Evolutionary conservation across 2,888 invertebrate species (phyloP), one percentile per base, ranked within the genome.

Genomic region (Chrysomela aeneicollis): DNA sequence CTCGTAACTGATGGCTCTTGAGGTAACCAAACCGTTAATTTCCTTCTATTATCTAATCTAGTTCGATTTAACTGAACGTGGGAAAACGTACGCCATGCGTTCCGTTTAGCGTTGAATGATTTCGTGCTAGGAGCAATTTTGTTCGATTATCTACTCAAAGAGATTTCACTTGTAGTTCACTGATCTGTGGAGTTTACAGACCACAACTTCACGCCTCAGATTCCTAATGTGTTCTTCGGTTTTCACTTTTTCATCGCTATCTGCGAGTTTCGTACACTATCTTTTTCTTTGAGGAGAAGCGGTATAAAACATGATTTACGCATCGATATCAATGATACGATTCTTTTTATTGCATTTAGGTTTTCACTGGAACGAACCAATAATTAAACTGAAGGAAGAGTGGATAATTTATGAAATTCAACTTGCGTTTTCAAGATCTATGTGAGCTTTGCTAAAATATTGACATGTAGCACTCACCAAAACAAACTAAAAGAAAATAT

Each of bases 401-500:
- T n/a, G n/a, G n/a, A n/a, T n/a, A n/a, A n/a, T n/a, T n/a, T n/a
- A n/a, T n/a, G n/a, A n/a, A n/a, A n/a, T n/a, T n/a, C n/a, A n/a
- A n/a, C n/a, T n/a, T n/a, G n/a, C n/a, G n/a, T n/a, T n/a, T n/a
- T n/a, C n/a, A n/a, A n/a, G n/a, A n/a, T n/a, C n/a, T n/a, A n/a
- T n/a, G n/a, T n/a, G n/a, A n/a, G n/a, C n/a, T n/a, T n/a, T n/a
- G n/a, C n/a, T n/a, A n/a, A n/a, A n/a, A n/a, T n/a, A n/a, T n/a
- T n/a, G n/a, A n/a, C n/a, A n/a, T n/a, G n/a, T n/a, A n/a, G n/a
- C n/a, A 57, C 57, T 57, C 57, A 57, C 57, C 57, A 26, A 46
- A 18, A 57, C 15, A 26, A 57, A 46, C 26, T 19, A 35, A 32
- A 46, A 22, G 19, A 46, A 57, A 57, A 18, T 57, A 57, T 57